Conservation (phyloP, 1,140 invertebrate genomes). For the Drosophila tani region DNA sequence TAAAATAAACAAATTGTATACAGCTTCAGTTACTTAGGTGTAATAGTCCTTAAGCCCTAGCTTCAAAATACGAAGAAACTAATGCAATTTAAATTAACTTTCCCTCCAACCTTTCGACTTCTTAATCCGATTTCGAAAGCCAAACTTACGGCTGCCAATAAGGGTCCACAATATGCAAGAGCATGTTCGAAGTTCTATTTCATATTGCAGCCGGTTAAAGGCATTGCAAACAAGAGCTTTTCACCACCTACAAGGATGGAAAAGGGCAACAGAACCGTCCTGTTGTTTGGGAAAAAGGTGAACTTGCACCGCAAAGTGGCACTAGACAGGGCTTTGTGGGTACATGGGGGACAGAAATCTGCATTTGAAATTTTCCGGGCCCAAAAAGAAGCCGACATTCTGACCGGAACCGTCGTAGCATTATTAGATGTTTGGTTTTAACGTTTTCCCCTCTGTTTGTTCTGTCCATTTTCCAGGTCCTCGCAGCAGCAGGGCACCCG, state of each 20-base stretch:
- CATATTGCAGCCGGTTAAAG: slow-evolving; percentile 25
- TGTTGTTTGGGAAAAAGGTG: background rate
- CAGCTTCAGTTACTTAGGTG: background rate
- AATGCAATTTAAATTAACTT: background rate
- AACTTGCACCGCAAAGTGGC: slow-evolving; percentile 25
- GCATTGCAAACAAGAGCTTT: slow-evolving; percentile 3
- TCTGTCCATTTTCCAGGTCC: slow-evolving; percentile 49
- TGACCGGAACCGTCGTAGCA: slow-evolving; percentile 13
- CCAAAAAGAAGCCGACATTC: background rate
- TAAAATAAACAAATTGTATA: too few species aligned
- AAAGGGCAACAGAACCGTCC: background rate
- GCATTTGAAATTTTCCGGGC: slow-evolving; percentile 43
- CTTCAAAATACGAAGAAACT: too few species aligned
- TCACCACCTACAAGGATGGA: background rate
- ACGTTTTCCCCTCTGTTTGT: slow-evolving; percentile 19
- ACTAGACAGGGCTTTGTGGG: slow-evolving; percentile 20
- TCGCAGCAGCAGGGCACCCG: slow-evolving; percentile 64
- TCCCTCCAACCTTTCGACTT: background rate
- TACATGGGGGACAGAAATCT: slow-evolving; percentile 20
- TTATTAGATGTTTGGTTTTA: slow-evolving; percentile 53
- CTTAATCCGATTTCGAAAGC: slow-evolving; percentile 1
- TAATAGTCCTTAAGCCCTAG: background rate
- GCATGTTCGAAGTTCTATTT: slow-evolving; percentile 23
- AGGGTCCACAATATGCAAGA: slow-evolving; percentile 28
- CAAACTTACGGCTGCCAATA: slow-evolving; percentile 19